Conservation (phyloP, 2,113 vertebrate genomes). For the Burhinus bistriatus region DNA sequence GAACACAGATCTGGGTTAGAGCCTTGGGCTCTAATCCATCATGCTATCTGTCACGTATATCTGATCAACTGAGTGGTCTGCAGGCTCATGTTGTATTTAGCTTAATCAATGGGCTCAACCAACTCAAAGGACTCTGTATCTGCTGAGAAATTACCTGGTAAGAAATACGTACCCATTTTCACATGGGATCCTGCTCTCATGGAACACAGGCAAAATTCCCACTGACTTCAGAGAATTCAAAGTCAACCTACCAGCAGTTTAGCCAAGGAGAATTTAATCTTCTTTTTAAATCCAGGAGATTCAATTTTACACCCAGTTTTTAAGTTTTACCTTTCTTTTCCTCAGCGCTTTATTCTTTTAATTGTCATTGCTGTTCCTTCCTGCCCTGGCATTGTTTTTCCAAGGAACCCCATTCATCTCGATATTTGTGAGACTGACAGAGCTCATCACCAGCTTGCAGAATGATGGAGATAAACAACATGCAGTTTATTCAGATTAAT, state of each 20-base stretch:
- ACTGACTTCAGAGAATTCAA: not conserved
- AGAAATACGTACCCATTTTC: not conserved
- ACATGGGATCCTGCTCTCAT: not conserved
- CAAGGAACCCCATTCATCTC: slow-evolving; percentile 6
- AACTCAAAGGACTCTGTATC: not conserved
- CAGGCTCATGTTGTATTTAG: not conserved
- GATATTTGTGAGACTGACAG: not conserved
- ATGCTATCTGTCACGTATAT: accelerated
- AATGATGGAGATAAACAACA: slow-evolving; percentile 31
- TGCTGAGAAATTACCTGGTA: not conserved
- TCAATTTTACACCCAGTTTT: not conserved
- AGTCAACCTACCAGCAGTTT: not conserved
- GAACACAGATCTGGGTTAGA: not conserved
- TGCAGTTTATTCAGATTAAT: slow-evolving; percentile 38
- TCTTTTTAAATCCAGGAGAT: not conserved
- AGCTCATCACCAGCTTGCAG: slow-evolving; percentile 17
- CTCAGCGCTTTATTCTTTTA: not conserved
- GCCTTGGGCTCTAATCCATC: not conserved
- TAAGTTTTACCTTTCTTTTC: not conserved
- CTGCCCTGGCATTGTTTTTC: not conserved
- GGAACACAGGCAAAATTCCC: not conserved
- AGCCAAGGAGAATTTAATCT: not conserved
- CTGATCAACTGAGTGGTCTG: not conserved
- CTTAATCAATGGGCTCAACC: not conserved
- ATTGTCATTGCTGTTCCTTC: not conserved